Base-by-base conservation (phyloP, 1,140 invertebrate genomes). In the Cydia pomonella region DNA sequence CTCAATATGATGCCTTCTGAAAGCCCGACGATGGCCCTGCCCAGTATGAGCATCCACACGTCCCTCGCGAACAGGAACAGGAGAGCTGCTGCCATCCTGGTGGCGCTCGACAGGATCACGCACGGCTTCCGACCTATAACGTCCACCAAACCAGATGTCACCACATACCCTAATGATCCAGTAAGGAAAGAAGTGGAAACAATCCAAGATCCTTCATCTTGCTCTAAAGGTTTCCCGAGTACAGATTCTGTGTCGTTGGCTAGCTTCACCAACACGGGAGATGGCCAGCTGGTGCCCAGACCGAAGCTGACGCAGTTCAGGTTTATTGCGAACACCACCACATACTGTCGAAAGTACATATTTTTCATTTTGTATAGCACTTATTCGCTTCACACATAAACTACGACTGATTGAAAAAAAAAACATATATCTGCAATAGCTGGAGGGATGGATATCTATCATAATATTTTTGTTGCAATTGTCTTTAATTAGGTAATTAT, bases 191-290 rank as follows among this genome's bases (percentile, higher is more conserved):
- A 69, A 6, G 18, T 13, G 13, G 64, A 69, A 4, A 41, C 33
- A 18, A 69, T 33, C 64, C 64, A 69, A 10, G 64, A 69, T n/a
- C 29, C 64, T 10, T 69, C 64, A 18, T 69, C 7, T 33, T 69
- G 64, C 16, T 10, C 6, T 18, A 69, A 69, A 16, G 64, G 33
- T 18, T 13, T 18, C 5, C 5, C 6, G 13, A 66, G 16, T n/a
- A 66, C 29, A 7, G 27, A 21, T 18, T 69, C 16, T 18, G 29
- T 41, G 64, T n/a, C 29, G 29, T 69, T 41, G 2, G 29, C 16
- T n/a, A 69, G 64, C n/a, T 69, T 69, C 64, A 41, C 64, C n/a
- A 69, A 2, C n/a, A 69, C 64, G 7, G 64, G 64, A 12, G 64
- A 69, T 12, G 64, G 64, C 64, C 64, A 69, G n/a, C 1, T 33